Conservation (phyloP, 2,888 invertebrate genomes). For the Tenthredo distinguenda region DNA sequence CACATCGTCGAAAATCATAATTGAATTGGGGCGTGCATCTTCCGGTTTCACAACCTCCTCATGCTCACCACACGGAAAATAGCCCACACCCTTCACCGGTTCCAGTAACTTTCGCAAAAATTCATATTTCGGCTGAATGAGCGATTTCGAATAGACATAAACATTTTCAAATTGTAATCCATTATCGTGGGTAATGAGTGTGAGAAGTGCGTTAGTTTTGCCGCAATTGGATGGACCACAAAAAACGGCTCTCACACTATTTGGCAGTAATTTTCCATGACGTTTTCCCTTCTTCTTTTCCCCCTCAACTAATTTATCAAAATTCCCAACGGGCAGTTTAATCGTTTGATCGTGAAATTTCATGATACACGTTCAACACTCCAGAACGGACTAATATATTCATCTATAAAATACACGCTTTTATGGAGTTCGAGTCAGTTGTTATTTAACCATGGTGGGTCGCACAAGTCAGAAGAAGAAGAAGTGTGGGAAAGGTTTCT, state of each 20-base stretch:
- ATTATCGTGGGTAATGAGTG: conserved; percentile 68
- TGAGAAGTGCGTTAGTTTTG: conserved; percentile 71
- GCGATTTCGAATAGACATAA: conserved; percentile 70
- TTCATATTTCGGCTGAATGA: conserved; percentile 69
- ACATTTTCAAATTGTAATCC: conserved; percentile 73
- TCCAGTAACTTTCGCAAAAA: conserved; percentile 62
- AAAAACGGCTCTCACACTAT: conserved; percentile 63
- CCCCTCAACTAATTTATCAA: background rate
- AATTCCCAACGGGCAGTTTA: background rate
- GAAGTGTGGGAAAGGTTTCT: background rate
- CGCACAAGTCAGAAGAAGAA: no score
- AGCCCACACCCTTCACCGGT: conserved; percentile 61
- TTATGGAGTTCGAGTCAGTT: no score
- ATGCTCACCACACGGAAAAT: conserved; percentile 56
- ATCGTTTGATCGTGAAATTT: background rate
- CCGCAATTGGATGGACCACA: conserved; percentile 72
- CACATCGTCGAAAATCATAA: conserved; percentile 75
- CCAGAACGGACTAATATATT: no score
- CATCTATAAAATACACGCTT: no score
- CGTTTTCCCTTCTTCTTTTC: background rate
- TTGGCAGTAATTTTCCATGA: conserved; percentile 40
- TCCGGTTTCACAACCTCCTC: conserved; percentile 61
- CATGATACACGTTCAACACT: no score
- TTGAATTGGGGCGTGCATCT: conserved; percentile 65
- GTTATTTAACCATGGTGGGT: no score